phyloP scores from a whole-genome alignment of 2,888 invertebrate species.

The Laothoe populi region DNA sequence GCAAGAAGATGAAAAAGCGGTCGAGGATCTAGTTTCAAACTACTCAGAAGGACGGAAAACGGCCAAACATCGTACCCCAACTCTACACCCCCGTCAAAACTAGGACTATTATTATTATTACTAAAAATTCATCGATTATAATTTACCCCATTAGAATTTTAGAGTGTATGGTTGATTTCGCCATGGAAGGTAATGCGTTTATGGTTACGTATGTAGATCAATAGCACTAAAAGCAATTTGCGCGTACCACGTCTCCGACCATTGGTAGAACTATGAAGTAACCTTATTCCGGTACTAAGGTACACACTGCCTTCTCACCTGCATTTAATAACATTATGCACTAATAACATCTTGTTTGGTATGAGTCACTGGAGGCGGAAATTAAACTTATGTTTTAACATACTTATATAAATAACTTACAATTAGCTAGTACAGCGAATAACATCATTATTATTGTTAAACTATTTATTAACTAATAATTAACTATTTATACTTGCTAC shows the following conservation, averaged over 20 bases:
- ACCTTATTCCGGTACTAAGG: conserved; percentile 28
- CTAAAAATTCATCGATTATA: conserved; percentile 53
- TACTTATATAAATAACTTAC: too few relatives aligned
- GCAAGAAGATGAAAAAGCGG: too few relatives aligned
- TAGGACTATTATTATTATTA: too few relatives aligned
- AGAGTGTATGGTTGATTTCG: conserved; percentile 67
- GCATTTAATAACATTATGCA: neutral
- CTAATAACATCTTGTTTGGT: conserved; percentile 15
- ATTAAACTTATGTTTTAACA: neutral
- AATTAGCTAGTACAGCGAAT: too few relatives aligned
- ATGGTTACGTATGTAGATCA: conserved; percentile 51
- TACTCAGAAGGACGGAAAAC: too few relatives aligned
- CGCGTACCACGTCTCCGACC: conserved; percentile 55
- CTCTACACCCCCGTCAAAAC: too few relatives aligned
- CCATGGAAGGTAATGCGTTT: conserved; percentile 68
- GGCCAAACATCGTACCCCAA: too few relatives aligned
- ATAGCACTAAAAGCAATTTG: conserved; percentile 67
- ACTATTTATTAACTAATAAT: too few relatives aligned
- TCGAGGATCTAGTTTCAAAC: too few relatives aligned
- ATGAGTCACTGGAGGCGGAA: neutral
- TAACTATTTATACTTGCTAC: too few relatives aligned
- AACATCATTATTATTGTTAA: too few relatives aligned
- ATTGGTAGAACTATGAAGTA: conserved; percentile 46
- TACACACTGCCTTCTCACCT: conserved; percentile 5
- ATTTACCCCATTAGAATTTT: conserved; percentile 65